A percentile compares a stretch with the other conserved stretches of the same genome.
Evolutionary conservation across 2,113 vertebrate genomes (phyloP).

Genomic region (Zosterops borbonicus): DNA sequence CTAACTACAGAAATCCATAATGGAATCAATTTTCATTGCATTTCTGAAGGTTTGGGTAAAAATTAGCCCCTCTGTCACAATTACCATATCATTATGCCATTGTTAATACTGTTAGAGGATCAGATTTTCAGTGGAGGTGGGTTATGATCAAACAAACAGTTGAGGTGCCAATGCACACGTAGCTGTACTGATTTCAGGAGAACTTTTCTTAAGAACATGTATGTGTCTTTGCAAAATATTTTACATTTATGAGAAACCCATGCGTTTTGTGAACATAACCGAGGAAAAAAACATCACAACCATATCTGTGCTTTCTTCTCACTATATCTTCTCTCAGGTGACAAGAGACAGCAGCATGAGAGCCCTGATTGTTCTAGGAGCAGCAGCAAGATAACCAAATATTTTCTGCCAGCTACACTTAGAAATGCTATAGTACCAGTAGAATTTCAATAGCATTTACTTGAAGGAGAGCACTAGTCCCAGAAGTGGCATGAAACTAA

Average conservation of each 20-base stretch:
- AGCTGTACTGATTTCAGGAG: background rate
- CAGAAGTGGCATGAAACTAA: background rate
- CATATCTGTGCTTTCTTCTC: background rate
- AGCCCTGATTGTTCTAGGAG: background rate
- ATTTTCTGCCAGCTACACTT: background rate
- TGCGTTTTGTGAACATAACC: accelerated
- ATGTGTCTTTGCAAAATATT: background rate
- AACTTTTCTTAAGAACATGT: accelerated
- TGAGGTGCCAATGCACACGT: accelerated
- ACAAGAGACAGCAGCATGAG: background rate
- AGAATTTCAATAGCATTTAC: background rate
- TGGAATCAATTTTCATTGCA: background rate
- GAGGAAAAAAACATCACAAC: background rate
- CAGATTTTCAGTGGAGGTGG: background rate
- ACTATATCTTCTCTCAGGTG: background rate
- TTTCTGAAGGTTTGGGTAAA: background rate
- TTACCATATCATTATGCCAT: background rate
- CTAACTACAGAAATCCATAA: background rate
- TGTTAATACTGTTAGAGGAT: background rate
- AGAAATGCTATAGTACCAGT: background rate
- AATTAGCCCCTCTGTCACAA: background rate
- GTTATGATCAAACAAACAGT: background rate
- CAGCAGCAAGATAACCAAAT: background rate
- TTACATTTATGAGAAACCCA: background rate
- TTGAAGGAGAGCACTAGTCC: background rate